These are phyloP conservation scores for Drosophila diplacantha DNA, from an alignment of 2,888 invertebrate species.

Conservation along the genomic window DNA sequence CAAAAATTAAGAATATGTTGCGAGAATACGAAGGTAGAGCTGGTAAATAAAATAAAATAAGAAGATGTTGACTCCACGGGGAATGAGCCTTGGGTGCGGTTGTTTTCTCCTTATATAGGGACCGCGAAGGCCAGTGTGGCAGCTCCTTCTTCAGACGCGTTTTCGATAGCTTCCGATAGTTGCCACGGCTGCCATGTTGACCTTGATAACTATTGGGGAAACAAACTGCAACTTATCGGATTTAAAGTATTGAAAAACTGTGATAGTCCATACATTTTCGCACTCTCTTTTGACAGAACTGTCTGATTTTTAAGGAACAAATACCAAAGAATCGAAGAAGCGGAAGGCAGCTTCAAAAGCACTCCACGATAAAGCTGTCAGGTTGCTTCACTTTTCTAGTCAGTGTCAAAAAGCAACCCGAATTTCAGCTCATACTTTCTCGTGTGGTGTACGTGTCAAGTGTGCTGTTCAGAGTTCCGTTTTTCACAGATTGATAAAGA, in stretches of 20 bases:
- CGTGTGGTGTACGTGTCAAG: background rate
- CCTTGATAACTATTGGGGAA: no score
- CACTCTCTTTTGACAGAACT: no score
- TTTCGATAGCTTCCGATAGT: background rate
- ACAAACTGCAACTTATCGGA: no score
- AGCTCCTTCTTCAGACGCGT: background rate
- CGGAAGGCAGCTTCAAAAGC: background rate
- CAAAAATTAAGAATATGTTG: no score
- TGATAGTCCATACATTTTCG: no score
- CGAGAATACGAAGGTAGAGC: no score
- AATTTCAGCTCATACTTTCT: background rate
- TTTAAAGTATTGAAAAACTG: no score
- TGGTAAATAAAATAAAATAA: background rate
- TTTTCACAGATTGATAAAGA: background rate
- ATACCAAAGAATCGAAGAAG: no score
- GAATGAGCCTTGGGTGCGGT: background rate
- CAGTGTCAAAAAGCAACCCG: background rate
- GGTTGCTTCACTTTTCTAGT: background rate
- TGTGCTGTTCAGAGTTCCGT: background rate
- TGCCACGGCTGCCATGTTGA: background rate
- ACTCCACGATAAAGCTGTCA: background rate
- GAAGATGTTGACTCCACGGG: background rate
- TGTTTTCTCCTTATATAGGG: background rate
- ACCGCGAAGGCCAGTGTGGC: no score
- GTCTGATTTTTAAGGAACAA: no score